Percentiles rank a stretch among this genome's conserved stretches.
phyloP scores from a whole-genome alignment of 2,113 vertebrate genomes.

The Spheniscus mendiculus region DNA sequence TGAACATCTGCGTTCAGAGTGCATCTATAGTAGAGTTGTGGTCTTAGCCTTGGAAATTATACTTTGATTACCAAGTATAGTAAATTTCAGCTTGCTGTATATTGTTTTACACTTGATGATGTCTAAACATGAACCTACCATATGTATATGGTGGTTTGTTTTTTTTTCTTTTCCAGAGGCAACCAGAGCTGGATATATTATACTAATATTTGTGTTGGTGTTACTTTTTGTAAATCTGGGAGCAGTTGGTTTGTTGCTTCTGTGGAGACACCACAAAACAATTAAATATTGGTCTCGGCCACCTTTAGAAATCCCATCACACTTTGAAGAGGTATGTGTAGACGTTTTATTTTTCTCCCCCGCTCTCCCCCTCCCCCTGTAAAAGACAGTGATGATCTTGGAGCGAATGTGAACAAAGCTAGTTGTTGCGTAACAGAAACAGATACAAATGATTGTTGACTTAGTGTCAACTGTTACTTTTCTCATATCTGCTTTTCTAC shows the following conservation, averaged over 20 bases:
- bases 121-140: neutral
- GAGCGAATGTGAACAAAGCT: neutral
- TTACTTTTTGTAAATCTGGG: accelerated
- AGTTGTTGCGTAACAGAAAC: accelerated
- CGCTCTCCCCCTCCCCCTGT: too few relatives aligned
- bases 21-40: neutral
- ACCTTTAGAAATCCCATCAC: constrained; percentile 61
- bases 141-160: neutral
- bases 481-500: neutral
- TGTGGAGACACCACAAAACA: neutral
- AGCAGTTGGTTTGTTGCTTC: neutral
- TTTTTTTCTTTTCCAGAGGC: constrained; percentile 1
- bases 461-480: too few relatives aligned
- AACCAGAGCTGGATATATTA: neutral
- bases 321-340: constrained; percentile 68
- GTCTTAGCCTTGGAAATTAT: neutral
- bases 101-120: neutral
- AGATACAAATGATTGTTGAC: neutral
- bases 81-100: neutral
- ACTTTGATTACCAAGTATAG: neutral
- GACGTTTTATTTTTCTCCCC: neutral
- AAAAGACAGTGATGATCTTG: neutral
- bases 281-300: constrained; percentile 64
- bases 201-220: accelerated
- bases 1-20: neutral